Evolutionary conservation across 2,888 invertebrate species (phyloP), one percentile per base, ranked within the genome.

Genomic region (Trachelus troglodyta): DNA sequence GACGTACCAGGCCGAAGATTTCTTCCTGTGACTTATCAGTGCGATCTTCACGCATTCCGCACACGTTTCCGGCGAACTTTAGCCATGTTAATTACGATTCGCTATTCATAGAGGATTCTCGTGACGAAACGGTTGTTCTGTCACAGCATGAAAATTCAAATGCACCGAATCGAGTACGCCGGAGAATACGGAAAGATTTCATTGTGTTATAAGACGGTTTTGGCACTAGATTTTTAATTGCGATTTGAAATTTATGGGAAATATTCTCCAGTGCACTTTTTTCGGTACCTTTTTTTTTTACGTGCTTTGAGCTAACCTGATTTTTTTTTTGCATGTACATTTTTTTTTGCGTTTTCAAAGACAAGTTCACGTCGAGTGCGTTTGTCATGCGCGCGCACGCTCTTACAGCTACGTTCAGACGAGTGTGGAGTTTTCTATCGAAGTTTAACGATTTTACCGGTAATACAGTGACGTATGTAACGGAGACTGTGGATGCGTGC

Each of bases 1-100:
- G 23, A 23, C 56, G 56, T 56, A 23, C 56, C 23, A 23, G 23
- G 4, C 23, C 9, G 40, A 56, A 23, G 56, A 23, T 23, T 56
- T 56, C 6, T 23, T 56, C 23, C 23, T 2, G 23, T 0, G 56
- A 9, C 23, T 2, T 23, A 23, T 56, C 23, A 9, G 56, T 23
- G 23, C 9, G 56, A 56, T 56, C 56, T 56, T 56, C 56, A 56
- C 71, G 71, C 71, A 34, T 71, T 71, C 71, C 71, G 71, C 71
- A 23, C 33, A 23, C 56, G 56, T 56, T 56, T 23, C 23, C 56
- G 56, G 23, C 56, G 56, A 56, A 56, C 56, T 33, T 34, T 15
- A 71, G 71, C 11, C 71, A 71, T 23, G 33, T 71, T 71, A 71
- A 71, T 71, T 71, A 0, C 34, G 33, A 31, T 31, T 71, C 31